Evolutionary conservation across 1,140 invertebrate genomes (phyloP), one percentile per base, ranked within the genome.

Genomic region (Solen grandis): DNA sequence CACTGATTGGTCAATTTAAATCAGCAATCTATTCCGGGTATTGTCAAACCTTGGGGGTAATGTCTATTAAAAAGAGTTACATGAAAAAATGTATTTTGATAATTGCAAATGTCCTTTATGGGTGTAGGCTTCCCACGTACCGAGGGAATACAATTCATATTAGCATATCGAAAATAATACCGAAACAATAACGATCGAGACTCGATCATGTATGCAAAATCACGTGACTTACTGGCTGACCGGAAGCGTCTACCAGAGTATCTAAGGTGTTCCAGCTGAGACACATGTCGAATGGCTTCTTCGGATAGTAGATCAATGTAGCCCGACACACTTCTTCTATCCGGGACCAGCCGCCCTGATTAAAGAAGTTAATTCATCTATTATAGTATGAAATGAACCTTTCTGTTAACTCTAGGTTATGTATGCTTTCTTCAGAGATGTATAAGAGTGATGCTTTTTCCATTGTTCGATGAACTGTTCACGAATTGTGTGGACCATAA

Each of bases 211-310:
- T n/a, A n/a, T n/a, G n/a, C n/a, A n/a, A n/a, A n/a, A n/a, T n/a
- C n/a, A n/a, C 38, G 1, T 38, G 5, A 10, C 62, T 57, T 59
- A 78, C 75, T 38, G 35, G 27, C 1, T 50, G 41, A 27, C 65
- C 65, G 29, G 50, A 57, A n/a, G 33, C 57, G 16, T 27, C 25
- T 27, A n/a, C 22, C 22, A 78, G 33, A 10, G 59, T 41, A 36
- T 78, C 75, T 27, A 69, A 69, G 35, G 63, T 78, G 46, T 63
- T 69, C 75, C 75, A 78, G 25, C 75, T 78, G 1, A 78, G 65
- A 50, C 75, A 78, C 62, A 78, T 66, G 38, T 78, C 75, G 22
- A 78, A 78, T 35, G 35, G 52, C 62, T 78, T 78, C 13, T 36
- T 54, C 14, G 75, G 75, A 31, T 78, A 78, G 25, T 78, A 78